phyloP scores from a whole-genome alignment of 2,797 vertebrate species.

The Paratrypauchen microcephalus region DNA sequence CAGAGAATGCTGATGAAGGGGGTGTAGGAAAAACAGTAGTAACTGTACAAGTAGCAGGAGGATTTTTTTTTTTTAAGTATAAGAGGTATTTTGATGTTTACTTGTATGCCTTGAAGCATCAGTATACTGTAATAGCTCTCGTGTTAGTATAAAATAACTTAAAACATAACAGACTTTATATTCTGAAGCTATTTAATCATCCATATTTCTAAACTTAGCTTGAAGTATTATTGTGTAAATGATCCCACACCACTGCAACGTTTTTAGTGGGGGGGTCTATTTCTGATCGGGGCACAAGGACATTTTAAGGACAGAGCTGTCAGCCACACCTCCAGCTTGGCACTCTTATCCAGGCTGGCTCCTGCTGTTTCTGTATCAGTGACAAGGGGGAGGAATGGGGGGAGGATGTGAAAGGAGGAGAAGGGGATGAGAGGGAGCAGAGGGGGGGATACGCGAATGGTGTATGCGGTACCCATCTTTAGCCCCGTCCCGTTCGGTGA shows the following conservation, averaged over 20 bases:
- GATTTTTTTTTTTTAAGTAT: background rate
- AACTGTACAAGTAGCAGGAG: background rate
- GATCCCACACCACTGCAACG: background rate
- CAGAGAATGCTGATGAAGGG: no score
- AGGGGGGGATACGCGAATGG: no score
- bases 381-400: slow-evolving; percentile 29
- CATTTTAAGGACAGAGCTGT: slow-evolving; percentile 61
- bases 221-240: background rate
- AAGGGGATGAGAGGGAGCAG: slow-evolving; percentile 14
- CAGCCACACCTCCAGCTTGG: slow-evolving; percentile 63
- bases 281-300: slow-evolving; percentile 51
- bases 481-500: slow-evolving; percentile 58
- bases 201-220: background rate
- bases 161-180: background rate
- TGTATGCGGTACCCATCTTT: slow-evolving; percentile 51
- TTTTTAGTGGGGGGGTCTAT: slow-evolving; percentile 17
- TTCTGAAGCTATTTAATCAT: background rate
- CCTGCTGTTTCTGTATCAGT: slow-evolving; percentile 69
- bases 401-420: slow-evolving; percentile 15
- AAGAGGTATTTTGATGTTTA: background rate
- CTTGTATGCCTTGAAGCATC: background rate
- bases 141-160: background rate
- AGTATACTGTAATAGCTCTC: background rate
- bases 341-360: slow-evolving; percentile 67
- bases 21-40: no score